Conservation (phyloP, 2,113 vertebrate species). For the Neotoma lepida region DNA sequence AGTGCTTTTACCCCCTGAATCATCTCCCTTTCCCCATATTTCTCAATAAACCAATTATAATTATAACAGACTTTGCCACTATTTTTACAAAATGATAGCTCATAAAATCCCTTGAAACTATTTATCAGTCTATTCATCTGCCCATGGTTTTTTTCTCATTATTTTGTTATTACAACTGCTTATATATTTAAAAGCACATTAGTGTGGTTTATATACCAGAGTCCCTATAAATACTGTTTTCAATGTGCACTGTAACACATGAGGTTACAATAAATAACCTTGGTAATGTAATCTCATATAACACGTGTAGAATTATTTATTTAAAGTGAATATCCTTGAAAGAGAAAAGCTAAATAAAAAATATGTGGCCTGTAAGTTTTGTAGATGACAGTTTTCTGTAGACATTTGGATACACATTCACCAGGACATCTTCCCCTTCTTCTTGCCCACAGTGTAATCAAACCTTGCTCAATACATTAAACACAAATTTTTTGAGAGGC, state of each 20-base stretch:
- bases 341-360: background rate
- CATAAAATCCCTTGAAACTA: background rate
- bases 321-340: constrained; percentile 33
- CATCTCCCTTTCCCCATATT: too few relatives aligned
- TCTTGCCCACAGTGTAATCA: background rate
- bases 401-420: background rate
- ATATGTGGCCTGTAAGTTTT: background rate
- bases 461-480: background rate
- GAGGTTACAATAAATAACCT: constrained; percentile 21
- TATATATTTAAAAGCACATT: background rate
- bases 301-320: background rate
- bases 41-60: background rate
- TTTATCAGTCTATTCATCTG: background rate
- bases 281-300: background rate
- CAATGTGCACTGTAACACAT: constrained; percentile 8
- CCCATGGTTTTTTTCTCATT: background rate
- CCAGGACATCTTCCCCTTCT: background rate
- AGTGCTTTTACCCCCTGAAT: background rate
- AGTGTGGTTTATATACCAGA: background rate
- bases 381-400: constrained; percentile 12
- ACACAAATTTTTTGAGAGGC: background rate
- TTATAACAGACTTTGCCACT: background rate
- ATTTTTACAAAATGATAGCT: constrained; percentile 8
- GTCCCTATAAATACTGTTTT: background rate
- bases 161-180: background rate